Evolutionary conservation across 2,797 vertebrate genomes (phyloP).

Genomic region (Apogon hyalosoma): DNA sequence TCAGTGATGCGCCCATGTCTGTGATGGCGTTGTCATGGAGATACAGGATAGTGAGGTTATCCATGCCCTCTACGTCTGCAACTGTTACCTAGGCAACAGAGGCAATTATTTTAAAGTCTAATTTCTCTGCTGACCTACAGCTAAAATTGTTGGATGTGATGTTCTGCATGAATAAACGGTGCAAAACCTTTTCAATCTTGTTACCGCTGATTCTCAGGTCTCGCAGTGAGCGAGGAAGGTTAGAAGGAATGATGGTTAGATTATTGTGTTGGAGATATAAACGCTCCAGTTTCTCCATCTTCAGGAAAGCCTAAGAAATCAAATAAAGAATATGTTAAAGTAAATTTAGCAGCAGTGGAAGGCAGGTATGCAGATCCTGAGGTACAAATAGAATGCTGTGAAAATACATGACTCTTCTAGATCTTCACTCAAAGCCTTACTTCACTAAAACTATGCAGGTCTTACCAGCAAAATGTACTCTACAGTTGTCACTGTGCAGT

Average conservation of each 20-base stretch:
- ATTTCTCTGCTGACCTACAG: conserved; percentile 1
- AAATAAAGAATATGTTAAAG: neutral
- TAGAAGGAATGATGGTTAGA: conserved; percentile 88
- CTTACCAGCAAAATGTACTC: too few relatives aligned
- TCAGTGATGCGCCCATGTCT: conserved; percentile 88
- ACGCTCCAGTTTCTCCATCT: conserved; percentile 87
- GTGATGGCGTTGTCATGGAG: conserved; percentile 91
- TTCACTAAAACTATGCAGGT: too few relatives aligned
- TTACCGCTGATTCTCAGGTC: conserved; percentile 93
- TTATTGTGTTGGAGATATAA: conserved; percentile 95
- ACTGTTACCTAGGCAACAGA: conserved; percentile 79
- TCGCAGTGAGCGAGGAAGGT: conserved; percentile 88
- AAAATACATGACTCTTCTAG: too few relatives aligned
- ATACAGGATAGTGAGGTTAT: conserved; percentile 92
- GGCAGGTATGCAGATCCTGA: too few relatives aligned
- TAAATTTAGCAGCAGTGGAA: too few relatives aligned
- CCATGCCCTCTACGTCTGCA: conserved; percentile 89
- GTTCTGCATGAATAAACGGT: neutral
- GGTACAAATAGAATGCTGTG: too few relatives aligned
- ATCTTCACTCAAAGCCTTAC: too few relatives aligned
- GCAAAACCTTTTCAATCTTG: conserved; percentile 84
- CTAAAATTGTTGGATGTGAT: neutral
- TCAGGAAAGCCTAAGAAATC: conserved; percentile 84
- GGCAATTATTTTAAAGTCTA: neutral
- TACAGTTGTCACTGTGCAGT: too few relatives aligned